Evolutionary conservation across 2,888 invertebrate species (phyloP), one percentile per base, ranked within the genome.

Genomic region (Apotomis betuletana): DNA sequence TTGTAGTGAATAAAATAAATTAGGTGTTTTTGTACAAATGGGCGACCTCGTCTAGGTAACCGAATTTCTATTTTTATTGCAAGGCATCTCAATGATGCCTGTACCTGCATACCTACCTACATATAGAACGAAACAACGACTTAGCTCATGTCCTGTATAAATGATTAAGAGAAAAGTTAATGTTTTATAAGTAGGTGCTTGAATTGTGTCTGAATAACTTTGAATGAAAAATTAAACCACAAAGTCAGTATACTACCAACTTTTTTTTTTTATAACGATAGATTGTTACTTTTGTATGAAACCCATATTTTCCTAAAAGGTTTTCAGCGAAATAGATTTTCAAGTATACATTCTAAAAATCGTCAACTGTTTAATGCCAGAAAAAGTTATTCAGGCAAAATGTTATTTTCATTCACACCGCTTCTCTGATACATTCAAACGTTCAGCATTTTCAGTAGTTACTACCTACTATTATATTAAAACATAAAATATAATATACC

Each of bases 31-130:
- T 91, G 90, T 92, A 92, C 89, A 92, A 91, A 87, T 85, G 85
- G 88, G 88, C 87, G 87, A 90, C 93, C 93, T 93, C 93, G 87
- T 93, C 93, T 93, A 92, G 92, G 90, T 87, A 81, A 90, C 92
- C 92, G 92, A 93, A 93, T 92, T 93, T 92, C 89, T 91, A 86
- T 85, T 81, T 87, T 85, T 86, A 81, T 83, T 82, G 81, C 84
- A 82, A 82, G 77, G 78, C 80, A 83, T 84, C 80, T 81, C 68
- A 79, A 76, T 74, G 77, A 79, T 81, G 58, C 69, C 63, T 72
- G 78, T 81, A 65, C 69, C 67, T 70, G 52, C 58, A 65, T 61
- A 68, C 55, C 68, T 62, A 64, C 65, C 67, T 72, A 72, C 62
- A 62, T 38, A 63, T 58, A 67, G 49, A 63, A 58, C 59, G 62